Base-by-base conservation (phyloP, 2,888 invertebrate species). In the Apocheima hispidaria region DNA sequence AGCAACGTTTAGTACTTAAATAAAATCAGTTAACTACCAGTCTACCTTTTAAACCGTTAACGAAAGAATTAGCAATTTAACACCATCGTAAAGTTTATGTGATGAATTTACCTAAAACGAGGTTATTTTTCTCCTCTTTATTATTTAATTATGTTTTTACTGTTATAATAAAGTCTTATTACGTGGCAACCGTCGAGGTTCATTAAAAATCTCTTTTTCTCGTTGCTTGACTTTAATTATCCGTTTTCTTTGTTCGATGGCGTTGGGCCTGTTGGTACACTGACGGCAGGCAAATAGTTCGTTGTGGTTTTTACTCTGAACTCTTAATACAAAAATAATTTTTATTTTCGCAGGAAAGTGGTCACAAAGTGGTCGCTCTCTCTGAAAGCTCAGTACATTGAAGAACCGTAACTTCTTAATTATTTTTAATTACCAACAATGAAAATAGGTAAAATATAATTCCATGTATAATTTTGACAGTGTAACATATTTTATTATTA, bases 171-270 rank as follows among this genome's bases (percentile, higher is more conserved):
- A 90, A 86, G 80, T 82, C 81, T 83, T 87, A 87, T 87, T 88
- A 85, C 83, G 86, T 73, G 78, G 85, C 80, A 81, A 86, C 82
- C 84, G 86, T 79, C 82, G 83, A 78, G 82, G 83, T 87, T 90
- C 90, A 89, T 92, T 91, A 90, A 91, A 82, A 91, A 88, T 87
- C 87, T 88, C 86, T 87, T 87, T 68, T 88, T 86, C 88, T 83
- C 84, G 82, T 83, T 77, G 86, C 87, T 86, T 84, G 83, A 79
- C 84, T 86, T 87, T 90, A 90, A 91, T 91, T 90, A 90, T 91
- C 90, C 90, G 90, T 88, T 88, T 85, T 87, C 88, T 88, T 91
- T 90, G 88, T 91, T 87, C 78, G 68, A 75, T 66, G 67, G 79
- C 83, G 82, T 78, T 83, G 81, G 76, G 78, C 79, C 79, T 83